Evolutionary conservation across 2,888 invertebrate genomes (phyloP).

Genomic region (Bellardia pandia): DNA sequence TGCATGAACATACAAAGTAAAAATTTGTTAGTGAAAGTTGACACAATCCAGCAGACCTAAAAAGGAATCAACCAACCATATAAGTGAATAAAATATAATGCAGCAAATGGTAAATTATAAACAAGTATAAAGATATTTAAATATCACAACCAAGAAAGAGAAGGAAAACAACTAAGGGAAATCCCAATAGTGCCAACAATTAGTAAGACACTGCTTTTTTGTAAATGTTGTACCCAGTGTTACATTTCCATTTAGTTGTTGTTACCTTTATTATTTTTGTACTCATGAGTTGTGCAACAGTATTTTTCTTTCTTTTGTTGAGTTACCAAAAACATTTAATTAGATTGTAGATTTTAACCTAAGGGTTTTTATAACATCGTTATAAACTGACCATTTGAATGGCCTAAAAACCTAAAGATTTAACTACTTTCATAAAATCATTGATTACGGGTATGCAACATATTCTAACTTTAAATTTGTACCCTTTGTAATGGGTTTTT

Average conservation of each 20-base stretch:
- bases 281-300: background rate
- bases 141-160: slow-evolving; percentile 2
- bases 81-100: slow-evolving; percentile 58
- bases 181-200: slow-evolving; percentile 28
- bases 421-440: background rate
- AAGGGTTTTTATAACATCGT: background rate
- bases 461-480: too few relatives aligned
- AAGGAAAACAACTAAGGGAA: slow-evolving; percentile 14
- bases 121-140: slow-evolving; percentile 17
- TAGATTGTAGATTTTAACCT: slow-evolving; percentile 5
- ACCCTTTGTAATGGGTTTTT: too few relatives aligned
- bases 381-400: slow-evolving; percentile 10
- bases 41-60: slow-evolving; percentile 53
- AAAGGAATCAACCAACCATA: slow-evolving; percentile 47
- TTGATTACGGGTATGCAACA: background rate
- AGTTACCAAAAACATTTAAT: slow-evolving; percentile 1
- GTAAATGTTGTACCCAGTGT: slow-evolving; percentile 7
- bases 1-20: background rate
- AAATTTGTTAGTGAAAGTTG: slow-evolving; percentile 65
- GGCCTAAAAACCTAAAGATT: background rate
- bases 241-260: background rate
- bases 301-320: slow-evolving; percentile 14
- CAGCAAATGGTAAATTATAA: slow-evolving; percentile 23
- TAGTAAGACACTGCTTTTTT: background rate
- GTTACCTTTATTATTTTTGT: background rate